Evolutionary conservation across 2,888 invertebrate genomes (phyloP), one percentile per base, ranked within the genome.

Genomic region (Dorcus parallelipipedus): DNA sequence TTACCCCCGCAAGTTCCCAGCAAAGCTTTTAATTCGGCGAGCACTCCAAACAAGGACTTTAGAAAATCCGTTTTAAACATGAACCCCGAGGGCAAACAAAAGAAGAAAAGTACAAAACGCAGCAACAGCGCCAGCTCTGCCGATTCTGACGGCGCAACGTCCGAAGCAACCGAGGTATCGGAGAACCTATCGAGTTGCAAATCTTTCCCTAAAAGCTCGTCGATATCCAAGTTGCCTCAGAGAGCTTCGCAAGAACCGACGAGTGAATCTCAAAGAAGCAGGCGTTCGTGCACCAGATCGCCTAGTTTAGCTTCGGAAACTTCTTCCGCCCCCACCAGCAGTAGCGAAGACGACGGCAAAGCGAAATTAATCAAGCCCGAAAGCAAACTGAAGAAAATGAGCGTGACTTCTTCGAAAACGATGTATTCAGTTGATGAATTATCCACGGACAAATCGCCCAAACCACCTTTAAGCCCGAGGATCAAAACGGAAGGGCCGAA

Each of bases 21-120:
- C 53, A 74, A 72, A 62, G 62, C 72, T 17, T 64, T 73, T 39
- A 82, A 82, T 69, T 70, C 75, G 56, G 64, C 72, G 40, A 79
- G 76, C 61, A 78, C 79, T 66, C 81, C 85, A 20, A 89, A 89
- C 73, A 89, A 90, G 76, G 89, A 89, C 72, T 88, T 88, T 66
- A 80, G 90, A 39, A 90, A 90, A 73, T 90, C 89, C 0, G 85
- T 86, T 0, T 73, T 90, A 9, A 90, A 90, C 75, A 87, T 89
- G 78, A 83, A 81, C 47, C 79, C 81, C 3, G 78, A 79, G 38
- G 73, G 73, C 17, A 73, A 70, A 61, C 55, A 63, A 9, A 71
- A 71, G 50, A 76, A 73, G 75, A 55, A 77, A 76, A 55, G 78
- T n/a, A 69, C 80, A 7, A 73, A 75, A 56, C 69, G 81, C 48